Conservation (phyloP, 2,888 invertebrate species). For the Drosophila pseudotalamancana region DNA sequence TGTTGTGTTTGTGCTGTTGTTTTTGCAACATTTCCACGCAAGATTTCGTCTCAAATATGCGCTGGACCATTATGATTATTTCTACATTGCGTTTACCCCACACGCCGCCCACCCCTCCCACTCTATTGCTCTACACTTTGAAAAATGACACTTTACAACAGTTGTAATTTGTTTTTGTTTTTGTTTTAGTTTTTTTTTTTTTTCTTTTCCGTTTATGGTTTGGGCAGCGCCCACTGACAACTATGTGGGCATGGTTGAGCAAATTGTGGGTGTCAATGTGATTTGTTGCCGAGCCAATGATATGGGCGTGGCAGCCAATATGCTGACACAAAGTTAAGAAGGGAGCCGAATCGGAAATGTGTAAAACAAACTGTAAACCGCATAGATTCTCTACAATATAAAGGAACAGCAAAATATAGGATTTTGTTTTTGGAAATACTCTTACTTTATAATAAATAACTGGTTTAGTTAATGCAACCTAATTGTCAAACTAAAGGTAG, state of each 20-base stretch:
- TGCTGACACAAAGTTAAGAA: constrained; percentile 9
- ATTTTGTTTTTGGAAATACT: no score
- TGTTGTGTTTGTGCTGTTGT: constrained; percentile 45
- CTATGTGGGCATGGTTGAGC: constrained; percentile 35
- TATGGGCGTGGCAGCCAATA: constrained; percentile 48
- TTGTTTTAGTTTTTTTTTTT: constrained; percentile 1
- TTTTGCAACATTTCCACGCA: constrained; percentile 72
- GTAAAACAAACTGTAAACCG: constrained; percentile 1
- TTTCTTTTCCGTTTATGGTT: constrained; percentile 7
- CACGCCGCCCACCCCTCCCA: constrained; percentile 1
- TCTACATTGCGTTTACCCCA: constrained; percentile 58
- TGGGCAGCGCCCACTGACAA: constrained; percentile 26
- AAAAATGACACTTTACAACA: constrained; percentile 81
- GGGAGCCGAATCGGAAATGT: not conserved
- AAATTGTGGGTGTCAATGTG: constrained; percentile 63
- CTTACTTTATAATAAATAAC: no score
- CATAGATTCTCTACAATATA: not conserved
- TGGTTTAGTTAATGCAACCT: not conserved
- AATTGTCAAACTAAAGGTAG: not conserved
- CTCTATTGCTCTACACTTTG: constrained; percentile 53
- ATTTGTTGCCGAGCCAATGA: constrained; percentile 58
- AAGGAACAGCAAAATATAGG: no score
- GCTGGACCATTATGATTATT: constrained; percentile 76
- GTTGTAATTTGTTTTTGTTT: constrained; percentile 74
- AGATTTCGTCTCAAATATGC: constrained; percentile 76